Percentiles rank a stretch among this genome's conserved stretches.
phyloP scores from a whole-genome alignment of 2,888 invertebrate genomes.

The Dynastes tityus region DNA sequence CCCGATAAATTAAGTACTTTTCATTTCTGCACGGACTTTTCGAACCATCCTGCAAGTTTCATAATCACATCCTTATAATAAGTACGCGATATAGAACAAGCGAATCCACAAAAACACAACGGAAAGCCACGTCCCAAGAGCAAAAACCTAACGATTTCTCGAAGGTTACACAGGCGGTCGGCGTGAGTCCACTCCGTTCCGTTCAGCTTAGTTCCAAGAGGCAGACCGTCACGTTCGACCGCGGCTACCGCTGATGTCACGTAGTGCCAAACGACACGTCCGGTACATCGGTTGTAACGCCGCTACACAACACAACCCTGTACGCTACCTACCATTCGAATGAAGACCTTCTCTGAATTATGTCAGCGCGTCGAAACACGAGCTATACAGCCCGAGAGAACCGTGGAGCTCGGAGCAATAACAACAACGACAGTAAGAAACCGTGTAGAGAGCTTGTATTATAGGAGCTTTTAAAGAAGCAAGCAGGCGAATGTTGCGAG shows the following conservation, averaged over 20 bases:
- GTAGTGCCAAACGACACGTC: conserved; percentile 6
- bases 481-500: neutral
- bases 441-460: neutral
- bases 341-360: conserved; percentile 25
- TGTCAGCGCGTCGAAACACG: conserved; percentile 4
- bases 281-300: conserved; percentile 26
- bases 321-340: neutral
- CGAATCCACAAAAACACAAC: neutral
- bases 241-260: conserved; percentile 3
- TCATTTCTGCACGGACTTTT: too few relatives aligned
- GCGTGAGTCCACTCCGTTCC: neutral
- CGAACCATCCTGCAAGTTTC: neutral
- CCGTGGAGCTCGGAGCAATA: neutral
- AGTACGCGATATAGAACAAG: neutral
- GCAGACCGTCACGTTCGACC: conserved; percentile 5
- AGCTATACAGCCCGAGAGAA: neutral
- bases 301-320: neutral
- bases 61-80: neutral
- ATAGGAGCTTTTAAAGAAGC: neutral
- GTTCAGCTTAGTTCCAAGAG: neutral
- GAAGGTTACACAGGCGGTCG: neutral
- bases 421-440: conserved; percentile 1
- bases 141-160: neutral
- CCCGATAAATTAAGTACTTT: too few relatives aligned
- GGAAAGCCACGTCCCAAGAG: neutral